Base-by-base conservation (phyloP, 2,888 invertebrate species). In the Panorpa germanica region DNA sequence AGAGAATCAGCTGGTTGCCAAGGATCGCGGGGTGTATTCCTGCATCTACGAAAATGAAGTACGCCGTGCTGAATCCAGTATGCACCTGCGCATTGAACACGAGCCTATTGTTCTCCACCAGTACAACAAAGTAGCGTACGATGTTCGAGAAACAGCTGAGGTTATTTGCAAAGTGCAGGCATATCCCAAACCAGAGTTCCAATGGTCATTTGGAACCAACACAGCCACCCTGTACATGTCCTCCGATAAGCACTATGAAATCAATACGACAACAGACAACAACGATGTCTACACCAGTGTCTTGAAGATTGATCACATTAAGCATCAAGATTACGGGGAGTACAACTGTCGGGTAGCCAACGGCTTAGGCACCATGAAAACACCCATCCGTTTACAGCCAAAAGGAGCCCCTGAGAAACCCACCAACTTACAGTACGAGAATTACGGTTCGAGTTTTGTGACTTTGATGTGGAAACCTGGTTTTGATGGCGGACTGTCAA, bases 11-110 rank as follows among this genome's bases (percentile, higher is more conserved):
- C 55, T 85, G 33, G 57, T 82, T 29, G 82, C 88, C 1, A 71
- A 71, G 23, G 90, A 90, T 50, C 65, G 86, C 29, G 90, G 90
- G 26, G 68, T 76, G 29, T 91, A 86, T 52, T 72, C 80, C 3
- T 90, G 90, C 49, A 66, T 75, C 26, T 86, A 86, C 47, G 76
- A 80, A 49, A 90, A 90, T 48, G 85, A 85, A 54, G 85, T 88
- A 10, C 81, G 80, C 50, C 73, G 71, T 46, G 74, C 78, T 27
- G 85, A 85, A 47, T 82, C 83, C 7, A 76, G 77, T 37, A 86
- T 88, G 82, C 81, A 82, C 53, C 61, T 91, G 32, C 69, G 83
- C 46, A 83, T 90, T 44, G 85, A 90, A 62, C 90, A 90, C 53
- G 75, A 78, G 48, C 90, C 90, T 2, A 82, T 90, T 40, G 70